Conservation (phyloP, 2,888 invertebrate species). For the Byasa hedistus region DNA sequence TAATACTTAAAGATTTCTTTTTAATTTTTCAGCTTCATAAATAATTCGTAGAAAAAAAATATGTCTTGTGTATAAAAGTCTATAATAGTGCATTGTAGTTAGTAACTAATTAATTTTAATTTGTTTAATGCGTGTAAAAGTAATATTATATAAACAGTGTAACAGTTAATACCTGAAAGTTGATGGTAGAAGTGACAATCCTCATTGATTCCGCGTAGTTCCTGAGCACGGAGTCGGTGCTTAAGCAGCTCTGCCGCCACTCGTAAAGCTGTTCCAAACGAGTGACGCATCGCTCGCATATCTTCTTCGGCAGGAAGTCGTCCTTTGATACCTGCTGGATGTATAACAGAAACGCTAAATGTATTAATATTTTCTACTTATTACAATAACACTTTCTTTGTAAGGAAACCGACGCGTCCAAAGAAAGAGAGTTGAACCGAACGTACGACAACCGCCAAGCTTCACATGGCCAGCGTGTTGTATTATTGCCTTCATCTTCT, state of each 20-base stretch:
- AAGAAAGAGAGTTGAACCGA: too few relatives aligned
- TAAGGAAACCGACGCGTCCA: too few relatives aligned
- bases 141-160: slow-evolving; percentile 33
- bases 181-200: slow-evolving; percentile 83
- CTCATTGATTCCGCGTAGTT: slow-evolving; percentile 85
- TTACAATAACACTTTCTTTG: neutral
- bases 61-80: too few relatives aligned
- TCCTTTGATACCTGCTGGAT: slow-evolving; percentile 84
- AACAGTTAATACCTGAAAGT: slow-evolving; percentile 86
- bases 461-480: too few relatives aligned
- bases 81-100: too few relatives aligned
- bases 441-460: too few relatives aligned
- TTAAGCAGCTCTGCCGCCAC: slow-evolving; percentile 83
- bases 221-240: slow-evolving; percentile 83
- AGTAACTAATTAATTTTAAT: too few relatives aligned
- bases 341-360: slow-evolving; percentile 13
- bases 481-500: too few relatives aligned
- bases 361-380: neutral
- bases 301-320: slow-evolving; percentile 85
- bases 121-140: neutral
- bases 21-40: too few relatives aligned
- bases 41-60: too few relatives aligned
- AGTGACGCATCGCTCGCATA: slow-evolving; percentile 84
- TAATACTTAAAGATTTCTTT: too few relatives aligned
- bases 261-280: slow-evolving; percentile 85